Base-by-base conservation (phyloP, 2,113 vertebrate genomes). In the Plotosus lineatus region DNA sequence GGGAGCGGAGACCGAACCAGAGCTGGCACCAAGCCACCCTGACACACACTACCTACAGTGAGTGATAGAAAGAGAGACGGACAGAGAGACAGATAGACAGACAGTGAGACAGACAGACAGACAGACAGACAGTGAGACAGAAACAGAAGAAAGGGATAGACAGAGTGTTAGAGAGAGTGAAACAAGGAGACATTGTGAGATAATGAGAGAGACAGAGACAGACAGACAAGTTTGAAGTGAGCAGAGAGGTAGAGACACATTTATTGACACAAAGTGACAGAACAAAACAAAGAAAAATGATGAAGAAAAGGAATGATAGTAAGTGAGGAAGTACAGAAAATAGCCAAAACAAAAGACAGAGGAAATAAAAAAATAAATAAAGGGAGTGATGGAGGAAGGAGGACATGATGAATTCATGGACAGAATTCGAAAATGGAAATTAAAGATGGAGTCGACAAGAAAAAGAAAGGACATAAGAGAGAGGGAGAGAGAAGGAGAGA, bases 1-100 rank as follows among this genome's bases (percentile, higher is more conserved):
- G 96, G 94, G 40, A 96, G 91, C 83, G 96, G 88, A 86, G 97
- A 94, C 74, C 95, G 96, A 86, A 98, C 86, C 87, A 98, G 92
- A 85, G 97, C 91, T 78, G 96, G 96, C 92, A 98, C 90, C 87
- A 97, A 95, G 89, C 95, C 94, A 90, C 94, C 97, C 89, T 98
- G 96, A 94, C 96, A 98, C 77, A 95, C 93, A 88, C 95, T 96
- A 93, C 97, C 97, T 98, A 81, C 0, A 79, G 0, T 76, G 4
- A 42, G 28, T 48, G 26, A 74, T 19, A 80, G 7, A 61, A 19
- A 72, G n/a, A 75, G 11, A 78, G 33, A 55, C 14, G 23, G 28
- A 36, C 46, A 78, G n/a, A 58, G 44, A 74, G 53, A 63, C 10
- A 50, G 48, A 42, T 33, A 15, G 23, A 12, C 1, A 66, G 7